These are phyloP conservation scores for Danio tinwini DNA, from an alignment of 2,797 vertebrate genomes.

Conservation along the genomic window DNA sequence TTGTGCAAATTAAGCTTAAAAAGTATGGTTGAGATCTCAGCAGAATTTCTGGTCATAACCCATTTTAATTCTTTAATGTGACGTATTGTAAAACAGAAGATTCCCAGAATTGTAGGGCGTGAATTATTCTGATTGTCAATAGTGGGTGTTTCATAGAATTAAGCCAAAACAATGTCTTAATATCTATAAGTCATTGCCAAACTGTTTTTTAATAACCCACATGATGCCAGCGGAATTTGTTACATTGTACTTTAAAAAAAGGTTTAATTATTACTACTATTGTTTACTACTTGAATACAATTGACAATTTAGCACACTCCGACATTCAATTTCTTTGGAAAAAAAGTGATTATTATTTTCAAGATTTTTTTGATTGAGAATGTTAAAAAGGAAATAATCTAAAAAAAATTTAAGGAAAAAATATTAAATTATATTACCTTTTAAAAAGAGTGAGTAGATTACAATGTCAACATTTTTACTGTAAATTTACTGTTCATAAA, in stretches of 20 bases:
- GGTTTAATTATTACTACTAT: background rate
- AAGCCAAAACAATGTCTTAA: background rate
- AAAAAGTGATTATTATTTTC: background rate
- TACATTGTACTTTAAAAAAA: background rate
- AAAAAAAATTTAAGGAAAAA: too few relatives aligned
- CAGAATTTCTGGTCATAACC: background rate
- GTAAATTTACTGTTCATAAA: too few relatives aligned
- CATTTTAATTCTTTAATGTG: background rate
- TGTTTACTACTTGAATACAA: background rate
- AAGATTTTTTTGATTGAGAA: background rate
- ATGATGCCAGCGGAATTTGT: background rate
- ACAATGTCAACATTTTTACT: too few relatives aligned
- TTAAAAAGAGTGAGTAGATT: too few relatives aligned
- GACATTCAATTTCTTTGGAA: background rate
- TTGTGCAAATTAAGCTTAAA: too few relatives aligned
- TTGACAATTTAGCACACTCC: background rate
- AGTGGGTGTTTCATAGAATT: background rate
- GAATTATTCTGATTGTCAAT: background rate
- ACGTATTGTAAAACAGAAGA: background rate
- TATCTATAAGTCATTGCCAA: background rate
- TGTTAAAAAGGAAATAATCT: too few relatives aligned
- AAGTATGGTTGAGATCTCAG: too few relatives aligned
- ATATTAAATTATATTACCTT: too few relatives aligned
- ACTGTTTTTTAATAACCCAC: background rate
- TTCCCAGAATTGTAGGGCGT: background rate